phyloP scores from a whole-genome alignment of 92 coral and sea anemone genomes.

The Phenganax stokvisi region DNA sequence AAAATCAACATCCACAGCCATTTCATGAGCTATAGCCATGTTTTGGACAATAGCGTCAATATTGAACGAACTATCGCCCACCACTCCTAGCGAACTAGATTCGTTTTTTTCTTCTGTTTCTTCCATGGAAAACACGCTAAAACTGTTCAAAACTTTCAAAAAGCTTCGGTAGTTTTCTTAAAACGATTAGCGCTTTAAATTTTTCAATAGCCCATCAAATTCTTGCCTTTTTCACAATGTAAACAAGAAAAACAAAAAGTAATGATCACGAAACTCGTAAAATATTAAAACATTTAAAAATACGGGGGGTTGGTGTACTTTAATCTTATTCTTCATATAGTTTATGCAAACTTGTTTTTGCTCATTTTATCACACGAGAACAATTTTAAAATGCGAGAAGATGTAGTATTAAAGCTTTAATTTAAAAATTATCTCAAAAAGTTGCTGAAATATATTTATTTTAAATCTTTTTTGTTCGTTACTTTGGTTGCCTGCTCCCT shows the following conservation, averaged over 20 bases:
- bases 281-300: neutral
- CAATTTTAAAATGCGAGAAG: neutral
- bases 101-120: neutral
- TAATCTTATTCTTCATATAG: too few species aligned
- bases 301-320: neutral
- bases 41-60: constrained; percentile 51
- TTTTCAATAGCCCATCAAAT: neutral
- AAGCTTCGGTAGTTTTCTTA: too few species aligned
- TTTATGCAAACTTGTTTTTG: too few species aligned
- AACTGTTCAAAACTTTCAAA: neutral
- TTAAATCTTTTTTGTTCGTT: too few species aligned
- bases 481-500: neutral
- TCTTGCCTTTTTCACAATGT: constrained; percentile 18
- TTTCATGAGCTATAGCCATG: constrained; percentile 97
- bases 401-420: neutral
- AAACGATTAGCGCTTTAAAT: neutral
- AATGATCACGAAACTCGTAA: neutral
- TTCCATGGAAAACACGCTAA: neutral
- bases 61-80: neutral
- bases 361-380: neutral
- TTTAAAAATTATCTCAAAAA: neutral
- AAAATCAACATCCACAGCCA: constrained; percentile 79
- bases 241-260: neutral
- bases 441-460: neutral
- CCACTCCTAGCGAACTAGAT: neutral